Percentiles rank a stretch among this genome's conserved stretches.
phyloP scores from a whole-genome alignment of 2,113 vertebrate genomes.

The Erythrolamprus reginae region DNA sequence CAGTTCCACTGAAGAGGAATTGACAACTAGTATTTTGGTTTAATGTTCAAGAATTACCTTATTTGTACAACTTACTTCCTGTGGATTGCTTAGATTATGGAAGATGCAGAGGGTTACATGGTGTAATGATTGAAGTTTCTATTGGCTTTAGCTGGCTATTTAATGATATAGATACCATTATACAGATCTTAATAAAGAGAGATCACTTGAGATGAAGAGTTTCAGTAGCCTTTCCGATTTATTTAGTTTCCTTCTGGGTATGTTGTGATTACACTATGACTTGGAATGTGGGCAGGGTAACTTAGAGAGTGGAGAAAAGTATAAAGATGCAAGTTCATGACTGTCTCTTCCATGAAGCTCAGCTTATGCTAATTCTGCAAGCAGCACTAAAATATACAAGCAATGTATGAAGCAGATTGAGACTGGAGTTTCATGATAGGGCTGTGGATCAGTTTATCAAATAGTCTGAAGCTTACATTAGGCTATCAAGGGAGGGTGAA shows the following conservation, averaged over 20 bases:
- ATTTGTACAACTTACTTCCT: not conserved
- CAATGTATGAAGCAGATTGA: not conserved
- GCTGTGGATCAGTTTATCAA: not conserved
- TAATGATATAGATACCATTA: not conserved
- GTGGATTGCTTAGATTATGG: not conserved
- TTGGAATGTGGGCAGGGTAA: not conserved
- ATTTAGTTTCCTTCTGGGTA: not conserved
- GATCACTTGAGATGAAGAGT: not conserved
- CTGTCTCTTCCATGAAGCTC: not conserved
- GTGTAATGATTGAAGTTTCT: not conserved
- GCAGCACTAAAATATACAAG: not conserved
- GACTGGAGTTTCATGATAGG: not conserved
- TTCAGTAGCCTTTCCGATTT: not conserved
- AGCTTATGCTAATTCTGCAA: not conserved
- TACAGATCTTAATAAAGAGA: not conserved
- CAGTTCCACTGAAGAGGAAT: not conserved
- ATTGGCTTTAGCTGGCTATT: not conserved
- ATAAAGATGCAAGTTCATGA: not conserved
- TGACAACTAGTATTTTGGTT: not conserved
- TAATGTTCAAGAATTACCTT: not conserved
- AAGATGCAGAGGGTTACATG: constrained; percentile 12
- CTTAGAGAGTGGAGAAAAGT: not conserved
- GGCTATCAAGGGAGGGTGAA: not conserved
- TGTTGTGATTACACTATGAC: not conserved
- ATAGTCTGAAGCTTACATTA: not conserved